These are phyloP conservation scores for Neodontobutis hainanensis DNA, from an alignment of 2,113 vertebrate genomes.

Conservation along the genomic window DNA sequence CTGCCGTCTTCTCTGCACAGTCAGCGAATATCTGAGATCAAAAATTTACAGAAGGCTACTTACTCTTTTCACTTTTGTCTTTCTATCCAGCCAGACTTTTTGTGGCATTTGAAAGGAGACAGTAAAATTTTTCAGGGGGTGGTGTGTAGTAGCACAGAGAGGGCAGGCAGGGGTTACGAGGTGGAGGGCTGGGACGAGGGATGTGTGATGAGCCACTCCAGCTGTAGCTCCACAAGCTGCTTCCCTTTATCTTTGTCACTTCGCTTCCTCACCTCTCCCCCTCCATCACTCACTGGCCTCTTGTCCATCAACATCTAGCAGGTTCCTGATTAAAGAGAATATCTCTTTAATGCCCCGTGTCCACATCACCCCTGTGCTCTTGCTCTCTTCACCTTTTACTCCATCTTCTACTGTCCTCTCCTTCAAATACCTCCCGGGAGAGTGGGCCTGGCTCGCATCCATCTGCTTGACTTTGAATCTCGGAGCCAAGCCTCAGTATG, in stretches of 20 bases:
- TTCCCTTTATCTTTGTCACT: constrained; percentile 60
- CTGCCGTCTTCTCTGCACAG: constrained; percentile 32
- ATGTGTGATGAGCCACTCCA: constrained; percentile 57
- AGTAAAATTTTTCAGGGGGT: constrained; percentile 24
- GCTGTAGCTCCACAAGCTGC: constrained; percentile 52
- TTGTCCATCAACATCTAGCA: constrained; percentile 64
- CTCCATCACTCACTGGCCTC: constrained; percentile 68
- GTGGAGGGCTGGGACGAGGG: constrained; percentile 16
- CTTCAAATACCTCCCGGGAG: constrained; percentile 54
- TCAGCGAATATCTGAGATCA: constrained; percentile 46
- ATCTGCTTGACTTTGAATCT: constrained; percentile 63
- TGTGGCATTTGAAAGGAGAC: constrained; percentile 20
- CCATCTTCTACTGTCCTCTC: constrained; percentile 66
- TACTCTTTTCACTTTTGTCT: constrained; percentile 22
- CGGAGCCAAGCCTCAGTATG: constrained; percentile 54
- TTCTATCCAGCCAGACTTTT: constrained; percentile 35
- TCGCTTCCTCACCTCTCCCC: constrained; percentile 35
- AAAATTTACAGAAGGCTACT: constrained; percentile 42
- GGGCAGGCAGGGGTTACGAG: constrained; percentile 42
- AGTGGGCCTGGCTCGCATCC: constrained; percentile 59
- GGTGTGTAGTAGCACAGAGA: constrained; percentile 34
- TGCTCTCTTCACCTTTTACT: constrained; percentile 46
- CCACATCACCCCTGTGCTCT: constrained; percentile 6
- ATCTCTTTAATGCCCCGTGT: constrained; percentile 45
- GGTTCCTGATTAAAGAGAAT: constrained; percentile 63